Evolutionary conservation across 1,140 invertebrate genomes (phyloP).

Genomic region (Euwallacea fornicatus): DNA sequence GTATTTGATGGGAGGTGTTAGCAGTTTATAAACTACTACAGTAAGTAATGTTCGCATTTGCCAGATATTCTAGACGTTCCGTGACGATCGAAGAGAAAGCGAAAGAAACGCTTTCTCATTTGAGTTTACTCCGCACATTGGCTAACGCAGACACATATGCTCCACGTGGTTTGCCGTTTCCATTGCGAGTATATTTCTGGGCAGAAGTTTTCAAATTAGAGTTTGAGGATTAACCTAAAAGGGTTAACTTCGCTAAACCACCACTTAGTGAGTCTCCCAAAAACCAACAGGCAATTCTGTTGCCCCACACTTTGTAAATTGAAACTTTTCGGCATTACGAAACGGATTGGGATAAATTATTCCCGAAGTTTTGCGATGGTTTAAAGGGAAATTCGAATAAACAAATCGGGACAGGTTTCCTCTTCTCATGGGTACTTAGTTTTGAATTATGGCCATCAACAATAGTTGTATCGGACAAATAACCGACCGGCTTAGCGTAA

Average conservation of each 20-base stretch:
- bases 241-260: background rate
- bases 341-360: slow-evolving; percentile 8
- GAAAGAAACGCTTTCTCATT: too few relatives aligned
- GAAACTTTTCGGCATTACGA: slow-evolving; percentile 6
- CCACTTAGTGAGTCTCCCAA: slow-evolving; percentile 1
- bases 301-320: slow-evolving; percentile 20
- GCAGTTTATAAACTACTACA: too few relatives aligned
- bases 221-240: slow-evolving; percentile 3
- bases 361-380: background rate
- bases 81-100: too few relatives aligned
- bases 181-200: background rate
- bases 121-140: too few relatives aligned
- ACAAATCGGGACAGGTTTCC: background rate
- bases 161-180: too few relatives aligned
- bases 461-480: too few relatives aligned
- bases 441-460: too few relatives aligned
- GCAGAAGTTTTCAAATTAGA: background rate
- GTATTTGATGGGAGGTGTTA: too few relatives aligned
- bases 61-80: too few relatives aligned
- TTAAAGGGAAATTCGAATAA: background rate
- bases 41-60: too few relatives aligned
- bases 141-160: too few relatives aligned
- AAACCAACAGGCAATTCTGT: slow-evolving; percentile 10
- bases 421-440: background rate
- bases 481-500: too few relatives aligned